These are phyloP conservation scores for Philhelius pedissequus DNA, from an alignment of 2,888 invertebrate genomes.

Conservation along the genomic window DNA sequence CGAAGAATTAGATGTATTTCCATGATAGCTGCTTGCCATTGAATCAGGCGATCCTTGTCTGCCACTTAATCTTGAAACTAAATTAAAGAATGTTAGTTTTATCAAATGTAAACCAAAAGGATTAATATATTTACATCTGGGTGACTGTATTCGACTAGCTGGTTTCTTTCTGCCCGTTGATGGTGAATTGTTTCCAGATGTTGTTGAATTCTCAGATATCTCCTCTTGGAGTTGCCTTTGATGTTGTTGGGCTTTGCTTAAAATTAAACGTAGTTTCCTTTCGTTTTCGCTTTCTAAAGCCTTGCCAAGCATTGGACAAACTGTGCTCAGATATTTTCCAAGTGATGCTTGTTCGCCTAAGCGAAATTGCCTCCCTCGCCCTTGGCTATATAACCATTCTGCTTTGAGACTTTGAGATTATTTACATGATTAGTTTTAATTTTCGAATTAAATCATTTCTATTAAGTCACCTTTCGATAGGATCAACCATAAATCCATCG, in stretches of 20 bases:
- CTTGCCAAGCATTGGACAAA: slow-evolving; percentile 91
- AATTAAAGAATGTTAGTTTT: no score
- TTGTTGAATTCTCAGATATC: slow-evolving; percentile 79
- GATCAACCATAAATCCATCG: slow-evolving; percentile 93
- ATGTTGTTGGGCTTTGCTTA: slow-evolving; percentile 94
- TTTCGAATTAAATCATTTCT: not conserved
- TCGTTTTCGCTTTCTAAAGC: slow-evolving; percentile 91
- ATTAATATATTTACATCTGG: slow-evolving; percentile 75
- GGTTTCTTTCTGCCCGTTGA: slow-evolving; percentile 77
- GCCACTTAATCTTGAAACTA: slow-evolving; percentile 79
- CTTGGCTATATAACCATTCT: slow-evolving; percentile 97
- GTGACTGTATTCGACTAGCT: slow-evolving; percentile 78
- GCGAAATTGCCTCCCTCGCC: slow-evolving; percentile 92
- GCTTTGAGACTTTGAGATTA: slow-evolving; percentile 86
- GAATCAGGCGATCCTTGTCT: slow-evolving; percentile 85
- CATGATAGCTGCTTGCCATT: slow-evolving; percentile 86
- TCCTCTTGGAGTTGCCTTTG: slow-evolving; percentile 90
- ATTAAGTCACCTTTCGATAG: slow-evolving; percentile 87
- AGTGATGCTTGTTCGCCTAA: slow-evolving; percentile 90
- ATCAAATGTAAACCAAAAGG: no score
- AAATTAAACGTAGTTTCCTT: slow-evolving; percentile 89
- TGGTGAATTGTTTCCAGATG: slow-evolving; percentile 78
- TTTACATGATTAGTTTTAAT: not conserved
- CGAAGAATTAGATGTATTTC: slow-evolving; percentile 74
- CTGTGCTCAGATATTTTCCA: slow-evolving; percentile 89